phyloP scores from a whole-genome alignment of 92 coral and sea anemone species.

The Umimayanthus kanabou region DNA sequence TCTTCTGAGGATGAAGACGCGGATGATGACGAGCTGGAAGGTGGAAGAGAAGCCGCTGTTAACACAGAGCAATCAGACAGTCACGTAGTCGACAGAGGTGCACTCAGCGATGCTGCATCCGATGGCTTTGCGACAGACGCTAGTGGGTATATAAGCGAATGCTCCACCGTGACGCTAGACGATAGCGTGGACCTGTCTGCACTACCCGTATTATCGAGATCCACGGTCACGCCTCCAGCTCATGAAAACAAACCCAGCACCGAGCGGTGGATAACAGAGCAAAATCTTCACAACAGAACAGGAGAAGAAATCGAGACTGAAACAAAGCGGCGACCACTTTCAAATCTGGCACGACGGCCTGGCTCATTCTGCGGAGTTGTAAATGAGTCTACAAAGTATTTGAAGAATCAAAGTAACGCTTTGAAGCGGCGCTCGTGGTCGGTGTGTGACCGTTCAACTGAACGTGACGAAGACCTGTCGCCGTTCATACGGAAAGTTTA shows the following conservation, averaged over 20 bases:
- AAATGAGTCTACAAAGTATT: neutral
- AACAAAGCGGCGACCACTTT: neutral
- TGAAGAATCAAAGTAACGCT: neutral
- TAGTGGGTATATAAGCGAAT: conserved; percentile 30
- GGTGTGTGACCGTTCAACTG: conserved; percentile 20
- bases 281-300: neutral
- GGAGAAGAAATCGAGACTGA: neutral
- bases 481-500: conserved; percentile 44
- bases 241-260: neutral
- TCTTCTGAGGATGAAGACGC: conserved; percentile 41
- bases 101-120: neutral
- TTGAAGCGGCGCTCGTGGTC: conserved; percentile 41
- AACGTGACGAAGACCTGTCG: conserved; percentile 22
- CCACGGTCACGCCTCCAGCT: neutral
- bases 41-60: neutral
- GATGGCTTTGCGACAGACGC: conserved; percentile 38
- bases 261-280: neutral
- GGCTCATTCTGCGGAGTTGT: conserved; percentile 13
- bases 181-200: conserved; percentile 8
- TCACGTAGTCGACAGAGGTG: neutral
- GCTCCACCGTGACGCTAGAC: neutral
- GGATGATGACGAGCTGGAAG: conserved; percentile 5
- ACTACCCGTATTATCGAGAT: conserved; percentile 11
- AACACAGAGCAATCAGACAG: neutral
- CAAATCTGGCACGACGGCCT: neutral